Percentiles rank a stretch among this genome's conserved stretches.
phyloP scores from a whole-genome alignment of 2,888 invertebrate species.

The Tiliacea citrago region DNA sequence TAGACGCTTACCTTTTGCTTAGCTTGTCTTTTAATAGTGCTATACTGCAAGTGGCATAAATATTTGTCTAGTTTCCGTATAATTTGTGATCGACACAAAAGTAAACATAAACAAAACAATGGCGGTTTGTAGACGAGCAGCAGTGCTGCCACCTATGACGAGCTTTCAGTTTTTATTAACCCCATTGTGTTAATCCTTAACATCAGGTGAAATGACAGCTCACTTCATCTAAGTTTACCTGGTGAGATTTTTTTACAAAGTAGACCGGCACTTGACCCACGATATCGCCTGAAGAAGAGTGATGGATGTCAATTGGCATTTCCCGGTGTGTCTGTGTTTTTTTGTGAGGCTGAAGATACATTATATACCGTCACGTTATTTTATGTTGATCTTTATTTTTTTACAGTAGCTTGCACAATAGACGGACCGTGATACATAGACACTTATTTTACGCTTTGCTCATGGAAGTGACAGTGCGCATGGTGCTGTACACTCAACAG shows the following conservation, averaged over 20 bases:
- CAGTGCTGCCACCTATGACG: not conserved
- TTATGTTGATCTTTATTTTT: slow-evolving; percentile 5
- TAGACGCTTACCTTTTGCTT: too few relatives aligned
- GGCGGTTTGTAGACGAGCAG: not conserved
- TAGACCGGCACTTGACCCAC: too few relatives aligned
- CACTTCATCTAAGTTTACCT: not conserved
- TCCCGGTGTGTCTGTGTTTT: too few relatives aligned
- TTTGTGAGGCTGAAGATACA: too few relatives aligned
- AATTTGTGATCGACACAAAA: not conserved
- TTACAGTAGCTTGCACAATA: slow-evolving; percentile 94
- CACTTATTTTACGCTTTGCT: slow-evolving; percentile 96
- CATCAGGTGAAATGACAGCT: not conserved
- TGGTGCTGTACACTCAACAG: slow-evolving; percentile 94
- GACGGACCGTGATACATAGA: slow-evolving; percentile 96
- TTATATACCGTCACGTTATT: not conserved
- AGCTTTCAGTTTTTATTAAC: not conserved
- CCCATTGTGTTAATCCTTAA: not conserved
- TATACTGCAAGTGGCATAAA: too few relatives aligned
- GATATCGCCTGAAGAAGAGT: not conserved
- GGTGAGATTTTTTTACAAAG: not conserved
- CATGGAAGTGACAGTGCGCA: slow-evolving; percentile 93
- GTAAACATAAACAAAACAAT: not conserved
- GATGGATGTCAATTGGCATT: not conserved
- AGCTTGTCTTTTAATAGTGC: too few relatives aligned
- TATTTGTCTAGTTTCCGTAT: too few relatives aligned